Evolutionary conservation across 2,797 vertebrate genomes (phyloP), one percentile per base, ranked within the genome.

Genomic region (Atherinosoma microstoma): DNA sequence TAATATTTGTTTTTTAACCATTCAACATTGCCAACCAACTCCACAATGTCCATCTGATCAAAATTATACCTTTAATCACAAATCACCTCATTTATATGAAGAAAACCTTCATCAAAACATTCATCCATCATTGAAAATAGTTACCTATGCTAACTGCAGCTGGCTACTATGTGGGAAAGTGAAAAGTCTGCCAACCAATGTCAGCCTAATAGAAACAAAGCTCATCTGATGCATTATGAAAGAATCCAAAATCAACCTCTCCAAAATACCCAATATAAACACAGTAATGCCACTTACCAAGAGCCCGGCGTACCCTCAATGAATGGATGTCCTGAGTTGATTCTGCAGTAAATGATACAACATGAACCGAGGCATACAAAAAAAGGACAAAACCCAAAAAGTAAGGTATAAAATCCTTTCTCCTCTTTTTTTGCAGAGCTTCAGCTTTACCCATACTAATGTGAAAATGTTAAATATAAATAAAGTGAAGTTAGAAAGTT

Each of bases 361-460:
- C 75, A 34, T 94, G 90, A 4, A 95, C 81, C 0, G 76, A 61
- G 34, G 88, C 90, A 74, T 94, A 95, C 54, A 95, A 79, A 78
- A 94, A 87, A 60, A 94, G 64, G 0, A 95, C 86, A 64, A 95
- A 84, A 16, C 91, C 92, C 13, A 94, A 51, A 67, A 95, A 89
- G 40, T 92, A 93, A 38, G 95, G 90, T 51, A 94, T 87, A 8
- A 94, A 91, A 3, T 93, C 90, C 80, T 76, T 91, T 16, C 93
- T 92, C 56, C 68, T 93, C 84, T 84, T 93, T 58, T 59, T 92
- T 59, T 86, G 83, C 45, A 80, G 57, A 75, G 72, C 64, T 66
- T 71, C n/a, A 38, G 40, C 60, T 67, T 60, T 80, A 77, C 47
- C 82, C 87, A 91, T 91, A 49, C 53, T 78, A 57, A 78, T 61